Base-by-base conservation (phyloP, 2,888 invertebrate genomes). In the Blera fallax region DNA sequence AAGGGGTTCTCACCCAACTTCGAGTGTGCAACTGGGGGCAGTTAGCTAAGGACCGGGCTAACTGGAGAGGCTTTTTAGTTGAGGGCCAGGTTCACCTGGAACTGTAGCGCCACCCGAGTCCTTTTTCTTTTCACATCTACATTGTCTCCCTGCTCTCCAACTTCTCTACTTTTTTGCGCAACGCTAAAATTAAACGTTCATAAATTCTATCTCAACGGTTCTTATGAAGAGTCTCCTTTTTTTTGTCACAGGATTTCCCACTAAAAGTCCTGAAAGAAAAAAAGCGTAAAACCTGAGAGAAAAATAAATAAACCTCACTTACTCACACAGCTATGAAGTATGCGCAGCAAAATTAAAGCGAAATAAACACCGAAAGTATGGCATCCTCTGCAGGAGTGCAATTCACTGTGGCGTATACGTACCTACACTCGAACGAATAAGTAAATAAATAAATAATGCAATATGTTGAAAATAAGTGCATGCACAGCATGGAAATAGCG, bases 361-460 rank as follows among this genome's bases (percentile, higher is more conserved):
- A 29, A 54, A 54, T 29, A 27, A 29, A 29, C 29, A n/a, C 14
- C 29, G 29, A 27, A 52, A 52, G 27, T 52, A 52, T 29, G 29
- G 54, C 27, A 54, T 54, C 29, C 29, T 29, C 3, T 29, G 27
- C 8, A 14, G 3, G 52, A 29, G 54, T 14, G 29, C 54, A 14
- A 54, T 54, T 16, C 54, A 29, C 54, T 29, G 8, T 54, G 54
- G 16, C 54, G 54, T 16, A 29, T 54, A 54, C 52, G 52, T 27
- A 52, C 27, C 52, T 52, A 52, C 29, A 52, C 54, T 29, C 29
- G 29, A 52, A n/a, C 14, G 52, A 29, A 52, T 29, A 54, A 54
- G 29, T 54, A 29, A 54, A 54, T 54, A 54, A 54, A 29, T 54
- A 54, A 54, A 54, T 29, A 54, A 54, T 54, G 54, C 54, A 54